Percentiles rank a stretch among this genome's conserved stretches.
These are phyloP conservation scores for Dinothrombium tinctorium DNA, from an alignment of 1,140 invertebrate species.

Conservation along the genomic window DNA sequence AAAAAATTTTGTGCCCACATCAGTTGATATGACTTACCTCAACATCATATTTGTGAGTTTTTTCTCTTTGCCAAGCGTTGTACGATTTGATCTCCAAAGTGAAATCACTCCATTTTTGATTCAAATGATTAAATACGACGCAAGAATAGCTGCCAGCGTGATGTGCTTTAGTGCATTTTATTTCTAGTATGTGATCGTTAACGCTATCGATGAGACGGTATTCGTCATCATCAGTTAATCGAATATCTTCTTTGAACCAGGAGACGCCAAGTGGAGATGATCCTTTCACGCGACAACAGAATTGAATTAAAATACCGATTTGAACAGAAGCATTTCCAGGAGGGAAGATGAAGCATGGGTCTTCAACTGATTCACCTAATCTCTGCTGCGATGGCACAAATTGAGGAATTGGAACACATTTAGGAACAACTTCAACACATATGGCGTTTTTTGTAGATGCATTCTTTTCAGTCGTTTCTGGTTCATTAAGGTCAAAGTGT, in stretches of 20 bases:
- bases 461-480: too few species aligned
- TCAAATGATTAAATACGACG: slow-evolving; percentile 14
- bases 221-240: background rate
- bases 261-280: slow-evolving; percentile 5
- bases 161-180: slow-evolving; percentile 9
- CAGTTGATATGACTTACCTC: too few species aligned
- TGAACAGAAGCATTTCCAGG: slow-evolving; percentile 7
- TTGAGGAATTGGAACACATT: slow-evolving; percentile 4
- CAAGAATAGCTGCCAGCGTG: slow-evolving; percentile 15
- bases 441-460: too few species aligned
- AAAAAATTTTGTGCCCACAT: too few species aligned
- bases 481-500: too few species aligned
- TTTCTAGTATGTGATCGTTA: slow-evolving; percentile 10
- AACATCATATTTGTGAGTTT: too few species aligned
- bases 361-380: background rate
- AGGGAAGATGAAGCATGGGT: slow-evolving; percentile 5
- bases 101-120: slow-evolving; percentile 15
- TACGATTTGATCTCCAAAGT: background rate
- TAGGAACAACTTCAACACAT: background rate
- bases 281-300: slow-evolving; percentile 7
- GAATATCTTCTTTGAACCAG: slow-evolving; percentile 6
- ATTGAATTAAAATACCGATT: slow-evolving; percentile 7
- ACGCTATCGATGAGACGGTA: slow-evolving; percentile 1
- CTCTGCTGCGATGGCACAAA: slow-evolving; percentile 8
- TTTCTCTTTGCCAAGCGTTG: too few species aligned